These are phyloP conservation scores for Pinctada fucata DNA, from an alignment of 2,888 invertebrate genomes.

Conservation along the genomic window DNA sequence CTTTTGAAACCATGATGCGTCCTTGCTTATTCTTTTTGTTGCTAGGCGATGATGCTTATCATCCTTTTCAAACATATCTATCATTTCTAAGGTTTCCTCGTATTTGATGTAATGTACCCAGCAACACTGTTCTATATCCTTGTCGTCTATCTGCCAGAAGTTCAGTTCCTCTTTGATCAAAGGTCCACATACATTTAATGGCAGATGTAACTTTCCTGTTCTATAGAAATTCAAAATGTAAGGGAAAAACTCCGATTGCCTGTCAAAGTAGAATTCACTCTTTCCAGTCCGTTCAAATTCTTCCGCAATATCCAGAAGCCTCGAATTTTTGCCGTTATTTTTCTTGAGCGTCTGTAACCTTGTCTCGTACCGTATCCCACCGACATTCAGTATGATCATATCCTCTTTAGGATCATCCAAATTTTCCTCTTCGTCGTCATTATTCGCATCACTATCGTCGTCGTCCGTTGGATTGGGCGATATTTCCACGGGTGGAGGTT, in stretches of 20 bases:
- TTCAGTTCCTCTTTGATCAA: constrained; percentile 61
- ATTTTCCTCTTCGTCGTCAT: constrained; percentile 18
- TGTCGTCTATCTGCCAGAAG: constrained; percentile 67
- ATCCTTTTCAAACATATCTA: constrained; percentile 57
- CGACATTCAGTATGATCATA: constrained; percentile 53
- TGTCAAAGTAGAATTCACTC: constrained; percentile 59
- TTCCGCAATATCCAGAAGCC: constrained; percentile 52
- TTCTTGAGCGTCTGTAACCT: constrained; percentile 51
- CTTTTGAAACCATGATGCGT: constrained; percentile 46
- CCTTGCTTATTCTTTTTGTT: constrained; percentile 44
- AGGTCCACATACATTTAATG: constrained; percentile 57
- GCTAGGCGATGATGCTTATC: constrained; percentile 50
- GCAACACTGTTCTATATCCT: constrained; percentile 66
- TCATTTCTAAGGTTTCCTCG: constrained; percentile 55
- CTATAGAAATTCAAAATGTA: constrained; percentile 60
- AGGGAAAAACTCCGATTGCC: constrained; percentile 58
- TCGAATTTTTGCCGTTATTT: constrained; percentile 45
- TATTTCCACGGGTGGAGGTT: not conserved
- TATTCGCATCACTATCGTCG: constrained; percentile 23
- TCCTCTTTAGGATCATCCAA: constrained; percentile 39
- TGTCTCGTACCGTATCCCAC: constrained; percentile 56
- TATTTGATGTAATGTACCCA: constrained; percentile 66
- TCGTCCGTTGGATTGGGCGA: constrained; percentile 11
- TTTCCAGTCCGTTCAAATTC: constrained; percentile 52
- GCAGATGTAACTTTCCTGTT: constrained; percentile 59